Percentiles rank a stretch among this genome's conserved stretches.
Conservation (phyloP, 2,797 vertebrate genomes). For the Sebastes minor region DNA sequence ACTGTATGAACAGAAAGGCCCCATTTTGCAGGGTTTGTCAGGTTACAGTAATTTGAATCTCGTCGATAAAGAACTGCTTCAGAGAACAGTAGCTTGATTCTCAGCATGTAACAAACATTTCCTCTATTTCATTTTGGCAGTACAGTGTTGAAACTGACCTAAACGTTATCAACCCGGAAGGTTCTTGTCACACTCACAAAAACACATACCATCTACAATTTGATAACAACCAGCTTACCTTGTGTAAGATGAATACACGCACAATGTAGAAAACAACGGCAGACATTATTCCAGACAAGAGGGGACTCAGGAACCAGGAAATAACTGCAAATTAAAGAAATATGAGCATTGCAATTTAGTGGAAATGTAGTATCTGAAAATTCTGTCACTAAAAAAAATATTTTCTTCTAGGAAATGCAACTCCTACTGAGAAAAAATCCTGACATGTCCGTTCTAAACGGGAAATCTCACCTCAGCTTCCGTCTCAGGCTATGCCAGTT, state of each 20-base stretch:
- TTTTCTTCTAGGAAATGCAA: not conserved
- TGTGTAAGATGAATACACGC: constrained; percentile 89
- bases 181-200: not conserved
- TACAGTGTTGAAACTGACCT: not conserved
- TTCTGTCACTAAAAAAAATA: not conserved
- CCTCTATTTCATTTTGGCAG: not conserved
- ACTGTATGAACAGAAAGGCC: not conserved
- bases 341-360: not conserved
- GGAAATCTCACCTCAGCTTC: not conserved
- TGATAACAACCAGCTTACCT: constrained; percentile 83
- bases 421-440: not conserved
- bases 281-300: constrained; percentile 96
- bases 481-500: not conserved
- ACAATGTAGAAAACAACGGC: constrained; percentile 93
- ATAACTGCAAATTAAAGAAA: constrained; percentile 81
- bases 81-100: not conserved
- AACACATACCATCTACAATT: not conserved
- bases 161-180: not conserved
- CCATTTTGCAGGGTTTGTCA: not conserved
- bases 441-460: not conserved
- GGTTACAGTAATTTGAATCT: constrained; percentile 27
- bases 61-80: not conserved
- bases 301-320: constrained; percentile 97
- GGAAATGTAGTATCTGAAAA: not conserved
- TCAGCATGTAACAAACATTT: constrained; percentile 11